A percentile compares a stretch with the other conserved stretches of the same genome.
Evolutionary conservation across 2,888 invertebrate species (phyloP).

Genomic region (Aleiodes alternator): DNA sequence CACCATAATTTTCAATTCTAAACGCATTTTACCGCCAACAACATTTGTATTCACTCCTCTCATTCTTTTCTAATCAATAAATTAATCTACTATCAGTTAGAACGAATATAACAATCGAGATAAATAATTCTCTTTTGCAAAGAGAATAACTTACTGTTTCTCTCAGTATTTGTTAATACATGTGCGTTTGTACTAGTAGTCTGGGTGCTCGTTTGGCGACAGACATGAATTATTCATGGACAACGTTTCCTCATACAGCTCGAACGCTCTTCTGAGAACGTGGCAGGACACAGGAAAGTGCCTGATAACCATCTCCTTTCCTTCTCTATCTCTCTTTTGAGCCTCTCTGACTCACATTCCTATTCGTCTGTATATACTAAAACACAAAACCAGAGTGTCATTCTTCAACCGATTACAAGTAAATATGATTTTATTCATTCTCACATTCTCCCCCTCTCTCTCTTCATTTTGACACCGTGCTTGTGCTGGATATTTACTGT

Average conservation of each 20-base stretch:
- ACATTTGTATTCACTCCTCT: conserved; percentile 40
- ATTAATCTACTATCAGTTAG: conserved; percentile 38
- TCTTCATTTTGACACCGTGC: no score
- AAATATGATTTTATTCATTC: conserved; percentile 21
- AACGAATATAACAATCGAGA: conserved; percentile 52
- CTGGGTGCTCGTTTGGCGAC: conserved; percentile 69
- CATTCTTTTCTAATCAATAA: conserved; percentile 47
- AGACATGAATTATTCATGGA: conserved; percentile 72
- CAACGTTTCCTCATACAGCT: conserved; percentile 72
- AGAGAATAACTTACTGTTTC: conserved; percentile 24
- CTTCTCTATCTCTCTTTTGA: conserved; percentile 45
- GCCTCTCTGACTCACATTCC: conserved; percentile 50
- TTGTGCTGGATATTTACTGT: not conserved
- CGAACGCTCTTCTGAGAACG: conserved; percentile 73
- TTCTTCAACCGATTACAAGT: conserved; percentile 19
- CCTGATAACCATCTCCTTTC: conserved; percentile 67
- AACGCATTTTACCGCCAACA: conserved; percentile 28
- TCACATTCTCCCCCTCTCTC: not conserved
- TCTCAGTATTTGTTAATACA: not conserved
- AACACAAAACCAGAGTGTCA: conserved; percentile 17
- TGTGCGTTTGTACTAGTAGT: not conserved
- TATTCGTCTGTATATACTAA: conserved; percentile 49
- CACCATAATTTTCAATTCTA: not conserved
- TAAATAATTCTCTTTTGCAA: conserved; percentile 51
- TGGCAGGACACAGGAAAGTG: conserved; percentile 74